Percentiles rank a stretch among this genome's conserved stretches.
Evolutionary conservation across 2,113 vertebrate genomes (phyloP).

Genomic region (Holacanthus passer): DNA sequence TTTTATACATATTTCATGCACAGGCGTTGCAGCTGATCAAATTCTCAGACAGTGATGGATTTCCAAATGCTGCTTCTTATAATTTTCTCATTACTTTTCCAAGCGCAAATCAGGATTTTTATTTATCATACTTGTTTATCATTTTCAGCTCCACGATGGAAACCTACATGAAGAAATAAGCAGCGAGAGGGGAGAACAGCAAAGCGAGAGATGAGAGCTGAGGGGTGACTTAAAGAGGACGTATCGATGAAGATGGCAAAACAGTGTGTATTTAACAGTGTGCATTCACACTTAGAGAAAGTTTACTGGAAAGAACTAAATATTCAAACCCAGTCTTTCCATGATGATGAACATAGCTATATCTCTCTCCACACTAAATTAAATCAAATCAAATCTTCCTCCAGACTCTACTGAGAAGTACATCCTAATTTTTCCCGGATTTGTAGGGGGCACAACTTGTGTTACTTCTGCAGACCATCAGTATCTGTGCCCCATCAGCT

Average conservation of each 20-base stretch:
- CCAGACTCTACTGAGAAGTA: neutral
- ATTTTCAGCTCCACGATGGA: neutral
- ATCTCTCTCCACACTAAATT: neutral
- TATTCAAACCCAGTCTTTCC: neutral
- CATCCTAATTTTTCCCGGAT: neutral
- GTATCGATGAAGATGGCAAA: slow-evolving; percentile 11
- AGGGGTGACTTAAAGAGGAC: slow-evolving; percentile 15
- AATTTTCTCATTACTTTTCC: slow-evolving; percentile 9
- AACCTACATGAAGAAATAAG: neutral
- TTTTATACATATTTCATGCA: slow-evolving; percentile 37
- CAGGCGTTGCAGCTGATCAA: slow-evolving; percentile 1
- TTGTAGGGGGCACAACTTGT: neutral
- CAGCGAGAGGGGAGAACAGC: neutral
- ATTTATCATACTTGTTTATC: neutral
- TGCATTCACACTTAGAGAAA: neutral
- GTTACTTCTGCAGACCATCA: neutral
- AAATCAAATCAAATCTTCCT: neutral
- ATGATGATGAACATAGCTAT: too few species aligned
- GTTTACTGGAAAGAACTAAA: neutral
- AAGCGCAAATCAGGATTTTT: neutral
- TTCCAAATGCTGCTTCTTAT: neutral
- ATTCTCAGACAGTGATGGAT: slow-evolving; percentile 33
- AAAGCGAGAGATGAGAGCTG: slow-evolving; percentile 19
- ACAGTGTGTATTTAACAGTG: too few species aligned
- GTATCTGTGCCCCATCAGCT: neutral